A percentile compares a stretch with the other conserved stretches of the same genome.
phyloP scores from a whole-genome alignment of 2,113 vertebrate species.

The Antennarius striatus region DNA sequence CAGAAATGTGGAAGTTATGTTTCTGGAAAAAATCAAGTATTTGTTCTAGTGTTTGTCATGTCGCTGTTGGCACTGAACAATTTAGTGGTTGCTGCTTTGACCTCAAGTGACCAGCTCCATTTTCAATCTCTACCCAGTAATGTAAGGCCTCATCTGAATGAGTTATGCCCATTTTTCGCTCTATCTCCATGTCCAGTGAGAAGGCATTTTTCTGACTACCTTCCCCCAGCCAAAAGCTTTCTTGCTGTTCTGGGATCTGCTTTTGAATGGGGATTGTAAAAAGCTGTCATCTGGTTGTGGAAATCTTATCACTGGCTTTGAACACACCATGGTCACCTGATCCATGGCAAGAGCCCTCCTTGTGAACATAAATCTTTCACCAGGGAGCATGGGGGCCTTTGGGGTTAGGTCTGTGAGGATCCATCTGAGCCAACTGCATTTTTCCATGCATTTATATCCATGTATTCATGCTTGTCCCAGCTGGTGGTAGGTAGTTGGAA shows the following conservation, averaged over 20 bases:
- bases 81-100: slow-evolving; percentile 1
- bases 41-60: too few species aligned
- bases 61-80: not conserved
- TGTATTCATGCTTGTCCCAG: slow-evolving; percentile 32
- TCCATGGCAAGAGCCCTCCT: slow-evolving; percentile 27
- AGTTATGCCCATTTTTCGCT: slow-evolving; percentile 47
- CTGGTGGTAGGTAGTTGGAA: slow-evolving; percentile 56
- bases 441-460: slow-evolving; percentile 41
- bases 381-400: slow-evolving; percentile 42
- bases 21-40: too few species aligned
- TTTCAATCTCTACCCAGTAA: slow-evolving; percentile 37
- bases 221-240: slow-evolving; percentile 9
- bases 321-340: slow-evolving; percentile 65
- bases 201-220: slow-evolving; percentile 19
- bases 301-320: slow-evolving; percentile 43
- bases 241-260: slow-evolving; percentile 29
- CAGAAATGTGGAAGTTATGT: too few species aligned
- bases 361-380: slow-evolving; percentile 72
- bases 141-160: slow-evolving; percentile 56
- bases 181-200: slow-evolving; percentile 38
- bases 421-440: slow-evolving; percentile 69
- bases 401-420: slow-evolving; percentile 59
- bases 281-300: slow-evolving; percentile 43
- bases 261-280: slow-evolving; percentile 3
- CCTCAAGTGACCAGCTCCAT: slow-evolving; percentile 31